phyloP scores from a whole-genome alignment of 2,113 vertebrate genomes.

The Euleptes europaea region DNA sequence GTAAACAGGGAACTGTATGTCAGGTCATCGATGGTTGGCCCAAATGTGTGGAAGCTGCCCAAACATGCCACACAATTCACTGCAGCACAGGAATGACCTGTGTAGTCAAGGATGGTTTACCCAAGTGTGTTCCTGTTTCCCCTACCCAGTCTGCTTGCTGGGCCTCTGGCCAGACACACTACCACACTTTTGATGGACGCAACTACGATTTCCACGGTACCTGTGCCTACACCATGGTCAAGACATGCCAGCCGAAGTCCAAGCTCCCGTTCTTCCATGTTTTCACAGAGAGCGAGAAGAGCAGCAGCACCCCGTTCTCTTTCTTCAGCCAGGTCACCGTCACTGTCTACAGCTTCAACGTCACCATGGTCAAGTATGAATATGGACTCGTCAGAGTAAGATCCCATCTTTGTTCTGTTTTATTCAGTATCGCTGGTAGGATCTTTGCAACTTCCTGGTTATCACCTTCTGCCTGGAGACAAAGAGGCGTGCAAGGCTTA shows the following conservation, averaged over 20 bases:
- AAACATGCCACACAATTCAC: not conserved
- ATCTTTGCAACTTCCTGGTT: not conserved
- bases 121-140: slow-evolving; percentile 5
- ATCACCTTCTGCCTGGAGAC: too few relatives aligned
- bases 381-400: slow-evolving; percentile 72
- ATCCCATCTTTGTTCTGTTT: not conserved
- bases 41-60: not conserved
- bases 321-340: slow-evolving; percentile 27
- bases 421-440: not conserved
- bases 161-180: slow-evolving; percentile 41
- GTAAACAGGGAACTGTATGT: not conserved
- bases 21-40: not conserved
- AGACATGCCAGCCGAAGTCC: not conserved
- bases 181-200: slow-evolving; percentile 45
- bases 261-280: slow-evolving; percentile 42
- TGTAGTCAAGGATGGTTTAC: slow-evolving; percentile 1
- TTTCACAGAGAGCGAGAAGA: slow-evolving; percentile 38
- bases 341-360: slow-evolving; percentile 36
- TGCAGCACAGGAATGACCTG: slow-evolving; percentile 11
- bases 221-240: slow-evolving; percentile 35
- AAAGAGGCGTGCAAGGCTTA: too few relatives aligned
- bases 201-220: slow-evolving; percentile 43
- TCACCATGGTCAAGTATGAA: slow-evolving; percentile 67
- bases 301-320: slow-evolving; percentile 10
- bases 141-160: slow-evolving; percentile 16